A percentile compares a stretch with the other conserved stretches of the same genome.
Evolutionary conservation across 2,113 vertebrate species (phyloP).

Genomic region (Orientallactaga bullata): DNA sequence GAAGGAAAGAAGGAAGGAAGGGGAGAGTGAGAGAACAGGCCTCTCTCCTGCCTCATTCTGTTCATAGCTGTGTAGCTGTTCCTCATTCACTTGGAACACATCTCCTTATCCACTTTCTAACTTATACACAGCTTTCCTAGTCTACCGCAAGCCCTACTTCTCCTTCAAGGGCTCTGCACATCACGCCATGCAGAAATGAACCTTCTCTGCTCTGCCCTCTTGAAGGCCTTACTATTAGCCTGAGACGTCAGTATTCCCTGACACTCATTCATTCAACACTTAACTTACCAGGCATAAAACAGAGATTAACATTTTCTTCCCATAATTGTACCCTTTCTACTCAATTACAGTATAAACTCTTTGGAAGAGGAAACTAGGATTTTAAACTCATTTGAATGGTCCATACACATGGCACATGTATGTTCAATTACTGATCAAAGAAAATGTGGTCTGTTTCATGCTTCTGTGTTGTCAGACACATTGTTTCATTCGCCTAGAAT

Average conservation of each 20-base stretch:
- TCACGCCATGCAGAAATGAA: not conserved
- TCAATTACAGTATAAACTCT: not conserved
- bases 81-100: not conserved
- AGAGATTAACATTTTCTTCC: not conserved
- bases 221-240: not conserved
- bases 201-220: not conserved
- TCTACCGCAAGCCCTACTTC: not conserved
- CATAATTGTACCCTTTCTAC: not conserved
- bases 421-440: conserved; percentile 18
- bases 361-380: not conserved
- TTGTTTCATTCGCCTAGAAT: conserved; percentile 27
- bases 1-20: too few species aligned
- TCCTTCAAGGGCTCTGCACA: not conserved
- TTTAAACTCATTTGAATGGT: not conserved
- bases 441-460: not conserved
- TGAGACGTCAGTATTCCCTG: not conserved
- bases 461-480: not conserved
- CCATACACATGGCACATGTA: not conserved
- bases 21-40: not conserved
- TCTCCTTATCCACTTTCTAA: not conserved
- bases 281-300: not conserved
- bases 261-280: not conserved
- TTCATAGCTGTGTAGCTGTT: not conserved
- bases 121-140: not conserved
- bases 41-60: not conserved